Evolutionary conservation across 2,888 invertebrate species (phyloP).

Genomic region (Himalopsyche anomala): DNA sequence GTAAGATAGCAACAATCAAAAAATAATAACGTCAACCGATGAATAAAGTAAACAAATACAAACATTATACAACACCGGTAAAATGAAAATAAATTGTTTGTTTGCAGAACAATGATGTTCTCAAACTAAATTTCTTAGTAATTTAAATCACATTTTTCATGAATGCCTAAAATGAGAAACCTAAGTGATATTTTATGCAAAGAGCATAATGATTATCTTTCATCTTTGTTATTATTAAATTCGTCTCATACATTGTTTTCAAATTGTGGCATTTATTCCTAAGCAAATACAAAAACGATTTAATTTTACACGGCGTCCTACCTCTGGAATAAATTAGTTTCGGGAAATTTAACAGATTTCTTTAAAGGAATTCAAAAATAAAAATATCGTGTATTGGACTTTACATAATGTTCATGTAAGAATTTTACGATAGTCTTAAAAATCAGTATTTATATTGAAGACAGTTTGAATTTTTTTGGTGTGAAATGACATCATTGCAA

Average conservation of each 20-base stretch:
- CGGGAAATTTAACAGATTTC: neutral
- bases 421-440: too few relatives aligned
- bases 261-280: neutral
- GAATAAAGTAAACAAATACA: too few relatives aligned
- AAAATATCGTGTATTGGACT: too few relatives aligned
- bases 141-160: neutral
- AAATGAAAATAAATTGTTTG: neutral
- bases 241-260: slow-evolving; percentile 21
- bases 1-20: too few relatives aligned
- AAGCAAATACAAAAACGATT: neutral
- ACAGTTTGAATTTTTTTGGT: too few relatives aligned
- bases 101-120: neutral
- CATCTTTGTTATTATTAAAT: slow-evolving; percentile 3
- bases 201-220: neutral
- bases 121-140: neutral
- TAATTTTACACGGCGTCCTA: neutral
- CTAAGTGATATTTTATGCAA: slow-evolving; percentile 23
- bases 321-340: neutral
- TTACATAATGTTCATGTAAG: too few relatives aligned
- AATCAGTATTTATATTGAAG: too few relatives aligned
- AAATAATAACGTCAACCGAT: too few relatives aligned
- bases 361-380: neutral
- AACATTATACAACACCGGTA: too few relatives aligned
- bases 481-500: too few relatives aligned
- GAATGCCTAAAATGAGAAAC: slow-evolving; percentile 1